phyloP scores from a whole-genome alignment of 2,113 vertebrate genomes.

The Leucopternis melanops region DNA sequence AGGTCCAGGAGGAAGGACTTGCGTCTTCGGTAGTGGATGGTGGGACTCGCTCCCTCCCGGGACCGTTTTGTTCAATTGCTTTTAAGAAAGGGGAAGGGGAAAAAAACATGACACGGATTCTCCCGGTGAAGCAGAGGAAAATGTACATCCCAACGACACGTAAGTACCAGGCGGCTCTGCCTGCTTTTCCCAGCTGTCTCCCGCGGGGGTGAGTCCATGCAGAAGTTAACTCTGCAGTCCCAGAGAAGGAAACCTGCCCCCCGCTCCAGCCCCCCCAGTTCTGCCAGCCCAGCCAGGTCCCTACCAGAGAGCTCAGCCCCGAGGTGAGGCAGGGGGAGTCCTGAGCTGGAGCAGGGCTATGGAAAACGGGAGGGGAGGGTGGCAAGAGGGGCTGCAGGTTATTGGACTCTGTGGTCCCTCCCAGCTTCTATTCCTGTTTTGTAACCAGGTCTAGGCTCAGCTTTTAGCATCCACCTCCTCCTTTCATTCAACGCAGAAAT shows the following conservation, averaged over 20 bases:
- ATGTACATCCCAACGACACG: neutral
- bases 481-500: neutral
- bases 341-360: neutral
- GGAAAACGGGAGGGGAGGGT: neutral
- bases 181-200: neutral
- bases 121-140: slow-evolving; percentile 17
- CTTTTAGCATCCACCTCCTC: neutral
- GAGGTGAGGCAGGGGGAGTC: neutral
- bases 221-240: slow-evolving; percentile 50
- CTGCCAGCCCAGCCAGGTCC: neutral
- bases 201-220: neutral
- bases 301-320: neutral
- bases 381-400: neutral
- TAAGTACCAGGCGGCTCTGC: slow-evolving; percentile 41
- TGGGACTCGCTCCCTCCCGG: neutral
- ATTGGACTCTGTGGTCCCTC: neutral
- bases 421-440: neutral
- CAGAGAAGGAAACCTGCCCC: neutral
- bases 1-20: neutral
- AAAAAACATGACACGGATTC: slow-evolving; percentile 1
- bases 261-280: neutral
- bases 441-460: neutral
- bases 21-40: neutral
- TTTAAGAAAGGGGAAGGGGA: neutral
- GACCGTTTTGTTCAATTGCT: neutral